Percentiles rank a stretch among this genome's conserved stretches.
Evolutionary conservation across 1,140 invertebrate genomes (phyloP).

Genomic region (Drosophila setifemur): DNA sequence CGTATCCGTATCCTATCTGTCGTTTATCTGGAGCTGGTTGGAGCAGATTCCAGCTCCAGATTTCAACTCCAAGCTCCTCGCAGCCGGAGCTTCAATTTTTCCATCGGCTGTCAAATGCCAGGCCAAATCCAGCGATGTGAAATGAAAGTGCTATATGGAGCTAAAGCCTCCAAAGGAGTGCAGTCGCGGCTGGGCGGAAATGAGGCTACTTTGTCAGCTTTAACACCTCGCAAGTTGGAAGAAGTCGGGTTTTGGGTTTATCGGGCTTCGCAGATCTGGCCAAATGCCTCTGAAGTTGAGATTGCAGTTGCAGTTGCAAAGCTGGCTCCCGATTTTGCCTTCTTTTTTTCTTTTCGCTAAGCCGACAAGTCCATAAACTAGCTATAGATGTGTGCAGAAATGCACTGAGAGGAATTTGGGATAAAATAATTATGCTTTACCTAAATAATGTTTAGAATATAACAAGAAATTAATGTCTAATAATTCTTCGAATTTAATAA

Average conservation of each 20-base stretch:
- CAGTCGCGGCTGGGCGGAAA: conserved; percentile 38
- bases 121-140: conserved; percentile 1
- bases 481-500: too few species aligned
- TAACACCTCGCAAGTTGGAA: conserved; percentile 46
- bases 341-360: conserved; percentile 1
- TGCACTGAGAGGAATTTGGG: not conserved
- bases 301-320: not conserved
- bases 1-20: conserved; percentile 1
- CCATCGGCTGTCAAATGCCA: not conserved
- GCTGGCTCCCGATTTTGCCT: too few species aligned
- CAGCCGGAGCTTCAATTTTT: too few species aligned
- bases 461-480: too few species aligned
- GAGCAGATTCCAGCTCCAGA: not conserved
- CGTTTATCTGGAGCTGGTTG: conserved; percentile 8
- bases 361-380: conserved; percentile 38
- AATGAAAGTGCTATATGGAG: conserved; percentile 36
- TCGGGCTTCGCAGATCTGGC: conserved; percentile 41
- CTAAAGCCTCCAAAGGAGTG: conserved; percentile 11
- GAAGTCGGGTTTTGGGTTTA: conserved; percentile 26
- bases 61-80: not conserved
- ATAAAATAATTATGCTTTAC: too few species aligned
- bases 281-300: conserved; percentile 25
- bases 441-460: too few species aligned
- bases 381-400: not conserved
- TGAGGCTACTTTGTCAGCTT: conserved; percentile 73